These are phyloP conservation scores for Epinotia bilunana DNA, from an alignment of 2,888 invertebrate species.

Conservation along the genomic window DNA sequence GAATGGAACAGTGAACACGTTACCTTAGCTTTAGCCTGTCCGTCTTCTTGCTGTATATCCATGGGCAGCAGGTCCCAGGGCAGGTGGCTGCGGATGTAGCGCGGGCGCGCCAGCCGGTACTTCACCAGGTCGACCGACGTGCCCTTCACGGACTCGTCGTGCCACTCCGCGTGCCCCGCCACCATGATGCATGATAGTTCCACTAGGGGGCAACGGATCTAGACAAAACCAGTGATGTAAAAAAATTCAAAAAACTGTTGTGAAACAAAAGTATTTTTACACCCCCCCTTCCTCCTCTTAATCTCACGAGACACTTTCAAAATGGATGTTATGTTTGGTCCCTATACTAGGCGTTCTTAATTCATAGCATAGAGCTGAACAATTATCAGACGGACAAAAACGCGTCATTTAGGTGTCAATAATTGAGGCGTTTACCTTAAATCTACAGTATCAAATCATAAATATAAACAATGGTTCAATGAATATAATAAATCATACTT, in stretches of 20 bases:
- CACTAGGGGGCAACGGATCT: slow-evolving; percentile 90
- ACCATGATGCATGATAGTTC: slow-evolving; percentile 88
- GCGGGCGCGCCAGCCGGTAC: slow-evolving; percentile 86
- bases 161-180: slow-evolving; percentile 85
- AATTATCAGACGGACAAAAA: no score
- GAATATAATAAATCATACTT: slow-evolving; percentile 59
- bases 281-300: no score
- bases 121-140: slow-evolving; percentile 90
- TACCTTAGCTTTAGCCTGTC: slow-evolving; percentile 89
- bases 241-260: no score
- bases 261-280: no score
- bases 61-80: slow-evolving; percentile 89
- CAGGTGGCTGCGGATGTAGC: slow-evolving; percentile 90
- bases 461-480: not conserved
- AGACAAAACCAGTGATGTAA: not conserved
- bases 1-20: not conserved
- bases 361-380: no score
- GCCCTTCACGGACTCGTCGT: slow-evolving; percentile 85
- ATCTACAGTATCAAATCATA: no score
- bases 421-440: no score
- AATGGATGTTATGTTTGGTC: no score
- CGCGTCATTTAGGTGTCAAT: no score
- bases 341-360: no score
- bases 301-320: no score
- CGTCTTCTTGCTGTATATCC: slow-evolving; percentile 86